phyloP scores from a whole-genome alignment of 2,113 vertebrate species.

The Megalops atlanticus region DNA sequence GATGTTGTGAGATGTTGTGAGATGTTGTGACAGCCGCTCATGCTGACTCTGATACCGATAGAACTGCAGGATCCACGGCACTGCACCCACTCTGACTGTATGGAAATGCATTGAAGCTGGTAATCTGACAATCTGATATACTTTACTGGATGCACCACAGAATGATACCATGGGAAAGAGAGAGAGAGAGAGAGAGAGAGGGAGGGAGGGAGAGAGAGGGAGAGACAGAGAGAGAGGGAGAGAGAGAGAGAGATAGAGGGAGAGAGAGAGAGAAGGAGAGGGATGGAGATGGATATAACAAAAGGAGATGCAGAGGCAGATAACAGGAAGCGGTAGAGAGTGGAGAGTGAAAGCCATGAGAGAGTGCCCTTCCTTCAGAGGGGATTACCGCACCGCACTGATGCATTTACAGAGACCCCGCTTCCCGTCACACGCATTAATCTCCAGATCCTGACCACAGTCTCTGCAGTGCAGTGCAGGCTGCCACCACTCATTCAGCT shows the following conservation, averaged over 20 bases:
- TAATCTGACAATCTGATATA: too few species aligned
- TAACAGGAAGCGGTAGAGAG: neutral
- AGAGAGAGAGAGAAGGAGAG: conserved; percentile 17
- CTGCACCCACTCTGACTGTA: too few species aligned
- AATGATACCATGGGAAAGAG: conserved; percentile 4
- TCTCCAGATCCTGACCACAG: neutral
- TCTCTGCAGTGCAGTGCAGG: neutral
- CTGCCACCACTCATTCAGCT: neutral
- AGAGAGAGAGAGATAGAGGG: neutral
- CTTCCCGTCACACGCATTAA: neutral
- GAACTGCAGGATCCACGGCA: too few species aligned
- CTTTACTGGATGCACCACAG: too few species aligned
- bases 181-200: conserved; percentile 2
- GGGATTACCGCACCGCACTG: conserved; percentile 14
- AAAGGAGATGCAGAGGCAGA: conserved; percentile 11
- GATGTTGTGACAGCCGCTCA: too few species aligned
- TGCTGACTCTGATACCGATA: too few species aligned
- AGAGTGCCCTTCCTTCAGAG: conserved; percentile 15
- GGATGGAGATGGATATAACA: conserved; percentile 10
- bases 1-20: too few species aligned
- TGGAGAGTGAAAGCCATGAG: neutral
- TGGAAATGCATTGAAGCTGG: too few species aligned
- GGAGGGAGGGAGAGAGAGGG: conserved; percentile 31
- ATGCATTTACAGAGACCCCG: conserved; percentile 2
- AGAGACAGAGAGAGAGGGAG: conserved; percentile 14